Evolutionary conservation across 2,113 vertebrate genomes (phyloP).

Genomic region (Mellivora capensis): DNA sequence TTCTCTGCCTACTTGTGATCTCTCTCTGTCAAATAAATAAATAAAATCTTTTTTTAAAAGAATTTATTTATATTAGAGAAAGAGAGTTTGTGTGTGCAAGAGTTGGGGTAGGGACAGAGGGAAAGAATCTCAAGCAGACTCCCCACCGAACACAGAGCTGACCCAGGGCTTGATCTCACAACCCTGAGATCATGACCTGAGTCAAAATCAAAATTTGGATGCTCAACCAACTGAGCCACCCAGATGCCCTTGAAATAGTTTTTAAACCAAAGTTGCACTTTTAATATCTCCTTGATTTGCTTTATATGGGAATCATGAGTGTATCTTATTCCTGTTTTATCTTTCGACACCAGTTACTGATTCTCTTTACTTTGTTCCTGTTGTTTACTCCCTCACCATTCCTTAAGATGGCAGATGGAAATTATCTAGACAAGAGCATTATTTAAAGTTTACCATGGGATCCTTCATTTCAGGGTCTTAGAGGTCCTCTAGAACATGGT

Average conservation of each 20-base stretch:
- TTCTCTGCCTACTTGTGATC: no score
- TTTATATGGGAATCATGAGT: neutral
- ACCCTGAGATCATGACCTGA: neutral
- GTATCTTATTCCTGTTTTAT: neutral
- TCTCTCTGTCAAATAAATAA: no score
- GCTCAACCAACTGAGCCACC: neutral
- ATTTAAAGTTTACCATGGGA: neutral
- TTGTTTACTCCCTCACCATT: neutral
- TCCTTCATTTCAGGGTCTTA: neutral
- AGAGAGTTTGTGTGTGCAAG: neutral
- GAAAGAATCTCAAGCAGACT: neutral
- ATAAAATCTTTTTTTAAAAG: no score
- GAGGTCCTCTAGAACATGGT: neutral
- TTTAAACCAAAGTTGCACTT: neutral
- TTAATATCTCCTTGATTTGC: neutral
- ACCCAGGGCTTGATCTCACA: neutral
- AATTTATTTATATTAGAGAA: neutral
- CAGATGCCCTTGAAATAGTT: neutral
- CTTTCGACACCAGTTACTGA: slow-evolving; percentile 2
- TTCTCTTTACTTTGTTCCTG: neutral
- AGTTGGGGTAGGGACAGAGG: neutral
- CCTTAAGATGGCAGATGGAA: neutral
- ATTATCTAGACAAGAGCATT: neutral
- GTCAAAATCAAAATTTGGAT: neutral
- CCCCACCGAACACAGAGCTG: neutral